Percentiles rank a stretch among this genome's conserved stretches.
Conservation (phyloP, 2,797 vertebrate genomes). For the Lepus oiostolus region DNA sequence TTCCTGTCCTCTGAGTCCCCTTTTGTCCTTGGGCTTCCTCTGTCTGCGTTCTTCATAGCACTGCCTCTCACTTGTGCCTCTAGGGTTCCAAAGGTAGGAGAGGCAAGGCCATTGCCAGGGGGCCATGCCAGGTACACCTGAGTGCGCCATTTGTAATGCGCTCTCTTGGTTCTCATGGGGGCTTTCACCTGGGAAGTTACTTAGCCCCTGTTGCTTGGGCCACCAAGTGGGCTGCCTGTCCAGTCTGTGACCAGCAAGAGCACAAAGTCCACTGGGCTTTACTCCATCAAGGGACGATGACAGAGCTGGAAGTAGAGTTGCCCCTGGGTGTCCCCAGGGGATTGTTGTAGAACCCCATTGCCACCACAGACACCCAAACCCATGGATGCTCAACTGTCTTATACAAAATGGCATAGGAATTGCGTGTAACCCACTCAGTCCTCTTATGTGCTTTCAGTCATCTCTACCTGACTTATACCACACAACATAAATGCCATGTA, state of each 20-base stretch:
- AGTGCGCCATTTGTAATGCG: not conserved
- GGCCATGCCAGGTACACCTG: too few species aligned
- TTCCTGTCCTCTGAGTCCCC: not conserved
- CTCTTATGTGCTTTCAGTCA: not conserved
- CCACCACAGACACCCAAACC: not conserved
- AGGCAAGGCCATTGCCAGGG: not conserved
- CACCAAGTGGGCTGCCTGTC: not conserved
- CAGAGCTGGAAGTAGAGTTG: not conserved
- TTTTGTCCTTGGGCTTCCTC: not conserved
- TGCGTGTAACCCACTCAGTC: not conserved
- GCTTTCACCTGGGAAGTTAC: not conserved
- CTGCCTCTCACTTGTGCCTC: not conserved
- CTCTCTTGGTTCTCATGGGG: not conserved
- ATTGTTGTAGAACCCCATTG: not conserved
- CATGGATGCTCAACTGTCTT: not conserved
- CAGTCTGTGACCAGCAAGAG: not conserved
- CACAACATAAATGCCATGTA: not conserved
- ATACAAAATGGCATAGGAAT: not conserved
- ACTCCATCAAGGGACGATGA: not conserved
- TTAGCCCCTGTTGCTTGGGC: not conserved
- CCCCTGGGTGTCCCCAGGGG: too few species aligned
- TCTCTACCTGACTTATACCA: not conserved
- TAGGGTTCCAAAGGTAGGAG: not conserved
- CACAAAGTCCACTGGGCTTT: not conserved
- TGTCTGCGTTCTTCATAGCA: not conserved